A percentile compares a stretch with the other conserved stretches of the same genome.
These are phyloP conservation scores for Trialeurodes vaporariorum DNA, from an alignment of 1,140 invertebrate genomes.

Conservation along the genomic window DNA sequence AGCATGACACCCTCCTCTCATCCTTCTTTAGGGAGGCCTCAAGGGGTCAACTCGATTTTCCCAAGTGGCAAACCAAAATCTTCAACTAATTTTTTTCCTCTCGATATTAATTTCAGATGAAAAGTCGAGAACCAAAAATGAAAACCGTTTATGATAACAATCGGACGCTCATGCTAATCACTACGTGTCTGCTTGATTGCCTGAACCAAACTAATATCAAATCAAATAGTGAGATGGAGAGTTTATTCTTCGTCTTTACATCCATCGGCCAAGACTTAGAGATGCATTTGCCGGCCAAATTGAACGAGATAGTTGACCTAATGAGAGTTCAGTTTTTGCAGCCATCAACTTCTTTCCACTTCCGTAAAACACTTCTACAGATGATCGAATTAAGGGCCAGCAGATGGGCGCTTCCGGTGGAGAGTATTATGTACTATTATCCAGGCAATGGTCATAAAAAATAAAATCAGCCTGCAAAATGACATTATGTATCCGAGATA, in stretches of 20 bases:
- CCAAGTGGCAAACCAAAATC: too few species aligned
- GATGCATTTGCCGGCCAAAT: neutral
- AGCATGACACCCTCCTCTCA: too few species aligned
- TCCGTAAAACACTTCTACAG: neutral
- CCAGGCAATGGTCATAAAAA: neutral
- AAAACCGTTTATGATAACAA: neutral
- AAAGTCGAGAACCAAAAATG: neutral
- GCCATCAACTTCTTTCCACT: neutral
- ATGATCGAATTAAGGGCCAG: neutral
- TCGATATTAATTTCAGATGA: neutral
- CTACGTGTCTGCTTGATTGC: neutral
- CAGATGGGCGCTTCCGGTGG: neutral
- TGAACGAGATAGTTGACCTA: neutral
- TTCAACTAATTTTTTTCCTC: neutral
- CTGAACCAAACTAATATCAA: neutral
- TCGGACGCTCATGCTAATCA: neutral
- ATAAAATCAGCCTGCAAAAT: too few species aligned
- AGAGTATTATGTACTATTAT: neutral
- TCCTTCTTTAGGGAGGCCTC: too few species aligned
- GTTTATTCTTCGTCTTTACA: neutral
- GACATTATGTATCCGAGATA: too few species aligned
- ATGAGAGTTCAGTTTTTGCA: neutral
- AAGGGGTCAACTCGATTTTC: too few species aligned
- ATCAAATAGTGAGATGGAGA: neutral
- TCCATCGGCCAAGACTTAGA: neutral